Evolutionary conservation across 2,113 vertebrate species (phyloP), one percentile per base, ranked within the genome.

Genomic region (Callaeas wilsoni): DNA sequence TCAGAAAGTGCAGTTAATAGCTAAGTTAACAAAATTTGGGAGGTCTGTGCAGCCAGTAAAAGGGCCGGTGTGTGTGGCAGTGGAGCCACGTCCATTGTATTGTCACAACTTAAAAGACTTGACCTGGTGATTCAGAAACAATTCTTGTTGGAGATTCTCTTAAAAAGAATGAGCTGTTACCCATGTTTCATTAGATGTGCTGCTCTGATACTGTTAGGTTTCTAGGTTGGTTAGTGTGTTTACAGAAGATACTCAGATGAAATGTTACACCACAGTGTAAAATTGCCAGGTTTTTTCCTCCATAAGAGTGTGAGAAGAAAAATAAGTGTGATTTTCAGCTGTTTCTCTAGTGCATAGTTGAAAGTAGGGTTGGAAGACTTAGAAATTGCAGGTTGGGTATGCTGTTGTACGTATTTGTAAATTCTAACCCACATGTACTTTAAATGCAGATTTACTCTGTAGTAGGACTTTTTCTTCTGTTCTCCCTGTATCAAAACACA

Each of bases 61-160:
- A 49, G 16, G 15, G 15, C 13, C 26, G 47, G 0, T 27, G 7
- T 56, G 6, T 67, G 8, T 88, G 39, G 22, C 27, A 71, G 0
- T 22, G 42, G 14, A 81, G 25, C 19, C 11, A 4, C 12, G 14
- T 55, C 21, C 13, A 1, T 20, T 53, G 19, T 68, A 32, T 19
- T 75, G 9, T 32, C 29, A 6, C 44, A 74, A 47, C 23, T 52
- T 80, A 15, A 13, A 63, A 35, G 55, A 52, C 30, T 37, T 0
- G 1, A 42, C 50, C 17, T 73, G 32, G 6, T 19, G 5, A 74
- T 84, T 91, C 2, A 59, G 46, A 90, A 84, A 12, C 35, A 57
- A 30, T 67, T 73, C 14, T 74, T 65, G 3, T 8, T 69, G 67
- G 68, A 80, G n/a, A 67, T 39, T 63, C 5, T 56, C 7, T 64